Evolutionary conservation across 2,888 invertebrate genomes (phyloP).

Genomic region (Phortica magna): DNA sequence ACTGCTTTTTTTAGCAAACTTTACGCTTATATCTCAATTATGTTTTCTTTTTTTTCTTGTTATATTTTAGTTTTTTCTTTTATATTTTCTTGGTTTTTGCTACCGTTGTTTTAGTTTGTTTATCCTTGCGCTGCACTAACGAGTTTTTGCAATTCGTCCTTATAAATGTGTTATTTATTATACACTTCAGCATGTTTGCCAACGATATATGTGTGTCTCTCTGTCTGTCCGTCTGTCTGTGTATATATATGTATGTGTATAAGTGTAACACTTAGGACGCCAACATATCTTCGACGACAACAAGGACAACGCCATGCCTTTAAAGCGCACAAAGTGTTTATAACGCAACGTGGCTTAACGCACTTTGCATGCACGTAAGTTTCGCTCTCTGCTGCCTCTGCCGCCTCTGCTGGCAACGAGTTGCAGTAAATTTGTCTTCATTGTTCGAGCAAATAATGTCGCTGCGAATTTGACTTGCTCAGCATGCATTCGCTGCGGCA

Average conservation of each 20-base stretch:
- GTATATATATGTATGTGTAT: not conserved
- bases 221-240: not conserved
- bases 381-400: not conserved
- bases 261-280: not conserved
- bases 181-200: slow-evolving; percentile 25
- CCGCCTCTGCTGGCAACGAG: slow-evolving; percentile 30
- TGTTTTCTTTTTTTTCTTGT: slow-evolving; percentile 33
- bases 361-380: not conserved
- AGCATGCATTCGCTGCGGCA: slow-evolving; percentile 11
- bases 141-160: slow-evolving; percentile 23
- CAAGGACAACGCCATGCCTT: not conserved
- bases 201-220: not conserved
- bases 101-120: not conserved
- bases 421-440: slow-evolving; percentile 67
- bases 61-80: slow-evolving; percentile 46
- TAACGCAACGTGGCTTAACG: not conserved
- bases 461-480: slow-evolving; percentile 44
- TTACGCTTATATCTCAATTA: slow-evolving; percentile 56
- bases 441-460: slow-evolving; percentile 59
- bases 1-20: not conserved
- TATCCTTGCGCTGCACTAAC: slow-evolving; percentile 16
- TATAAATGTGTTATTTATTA: slow-evolving; percentile 31
- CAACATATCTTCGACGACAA: not conserved
- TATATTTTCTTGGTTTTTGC: not conserved
- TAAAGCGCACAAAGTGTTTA: not conserved